phyloP scores from a whole-genome alignment of 2,888 invertebrate species.

The Drosophila niveifrons region DNA sequence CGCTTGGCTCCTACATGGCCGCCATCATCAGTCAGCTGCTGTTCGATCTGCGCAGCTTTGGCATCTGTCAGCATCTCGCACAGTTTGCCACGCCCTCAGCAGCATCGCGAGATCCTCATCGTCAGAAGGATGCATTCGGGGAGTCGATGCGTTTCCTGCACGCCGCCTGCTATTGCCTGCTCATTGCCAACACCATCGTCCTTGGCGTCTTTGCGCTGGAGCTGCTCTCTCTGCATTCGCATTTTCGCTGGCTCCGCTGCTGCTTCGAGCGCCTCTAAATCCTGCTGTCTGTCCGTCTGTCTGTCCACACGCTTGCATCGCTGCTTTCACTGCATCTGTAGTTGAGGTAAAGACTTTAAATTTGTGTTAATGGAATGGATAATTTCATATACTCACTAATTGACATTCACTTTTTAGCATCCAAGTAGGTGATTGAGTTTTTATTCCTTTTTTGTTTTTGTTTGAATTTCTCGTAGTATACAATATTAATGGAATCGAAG shows the following conservation, averaged over 20 bases:
- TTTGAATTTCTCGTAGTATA: no score
- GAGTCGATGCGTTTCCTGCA: constrained; percentile 54
- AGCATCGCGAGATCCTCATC: background rate
- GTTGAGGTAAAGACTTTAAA: no score
- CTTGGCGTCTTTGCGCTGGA: constrained; percentile 52
- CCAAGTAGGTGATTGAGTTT: no score
- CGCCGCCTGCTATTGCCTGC: constrained; percentile 50
- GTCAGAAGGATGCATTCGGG: background rate
- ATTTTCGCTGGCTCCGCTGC: constrained; percentile 18
- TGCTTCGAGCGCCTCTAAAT: constrained; percentile 24
- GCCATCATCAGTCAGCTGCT: constrained; percentile 31
- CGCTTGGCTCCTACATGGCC: constrained; percentile 52
- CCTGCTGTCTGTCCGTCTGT: no score
- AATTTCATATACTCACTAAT: no score
- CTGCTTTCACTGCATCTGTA: no score
- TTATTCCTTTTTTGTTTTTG: no score
- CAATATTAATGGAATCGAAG: no score
- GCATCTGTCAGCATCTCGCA: constrained; percentile 41
- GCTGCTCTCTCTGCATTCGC: constrained; percentile 21
- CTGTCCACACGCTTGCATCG: background rate
- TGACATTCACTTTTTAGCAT: no score
- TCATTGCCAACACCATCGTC: constrained; percentile 21
- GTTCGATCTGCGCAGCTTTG: constrained; percentile 57
- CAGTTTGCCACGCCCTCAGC: constrained; percentile 20
- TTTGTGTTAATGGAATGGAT: no score